phyloP scores from a whole-genome alignment of 2,113 vertebrate genomes.

The Epinephelus cyanopodus region DNA sequence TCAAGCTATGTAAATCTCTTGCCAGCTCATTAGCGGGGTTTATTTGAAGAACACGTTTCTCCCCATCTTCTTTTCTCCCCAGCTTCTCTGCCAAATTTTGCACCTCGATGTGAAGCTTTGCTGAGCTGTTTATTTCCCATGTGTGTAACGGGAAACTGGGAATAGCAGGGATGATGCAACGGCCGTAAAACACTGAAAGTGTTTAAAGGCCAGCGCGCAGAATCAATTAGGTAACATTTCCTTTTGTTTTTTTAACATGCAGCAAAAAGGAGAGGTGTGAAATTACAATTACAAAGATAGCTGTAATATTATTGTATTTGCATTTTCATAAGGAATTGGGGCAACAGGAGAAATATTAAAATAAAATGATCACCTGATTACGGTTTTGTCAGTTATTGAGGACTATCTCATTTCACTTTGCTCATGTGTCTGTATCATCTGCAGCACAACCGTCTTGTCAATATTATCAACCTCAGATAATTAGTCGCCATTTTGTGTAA shows the following conservation, averaged over 20 bases:
- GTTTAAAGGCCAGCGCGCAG: neutral
- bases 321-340: neutral
- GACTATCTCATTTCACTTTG: constrained; percentile 67
- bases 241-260: neutral
- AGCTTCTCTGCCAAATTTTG: constrained; percentile 43
- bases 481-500: constrained; percentile 78
- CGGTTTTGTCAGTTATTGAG: constrained; percentile 39
- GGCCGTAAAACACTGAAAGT: neutral
- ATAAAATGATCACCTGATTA: neutral
- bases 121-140: constrained; percentile 45
- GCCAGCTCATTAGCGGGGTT: constrained; percentile 66
- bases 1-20: constrained; percentile 66
- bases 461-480: constrained; percentile 80
- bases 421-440: constrained; percentile 67
- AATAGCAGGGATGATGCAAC: constrained; percentile 29
- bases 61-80: constrained; percentile 30
- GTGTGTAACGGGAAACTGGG: constrained; percentile 7
- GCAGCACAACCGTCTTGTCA: constrained; percentile 68
- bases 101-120: constrained; percentile 44
- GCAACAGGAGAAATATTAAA: constrained; percentile 2
- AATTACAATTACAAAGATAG: neutral
- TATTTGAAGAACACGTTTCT: constrained; percentile 67
- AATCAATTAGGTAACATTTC: neutral
- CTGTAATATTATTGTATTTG: neutral
- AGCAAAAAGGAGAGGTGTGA: neutral